Conservation (phyloP, 2,797 vertebrate species). For the Eulemur coronatus region DNA sequence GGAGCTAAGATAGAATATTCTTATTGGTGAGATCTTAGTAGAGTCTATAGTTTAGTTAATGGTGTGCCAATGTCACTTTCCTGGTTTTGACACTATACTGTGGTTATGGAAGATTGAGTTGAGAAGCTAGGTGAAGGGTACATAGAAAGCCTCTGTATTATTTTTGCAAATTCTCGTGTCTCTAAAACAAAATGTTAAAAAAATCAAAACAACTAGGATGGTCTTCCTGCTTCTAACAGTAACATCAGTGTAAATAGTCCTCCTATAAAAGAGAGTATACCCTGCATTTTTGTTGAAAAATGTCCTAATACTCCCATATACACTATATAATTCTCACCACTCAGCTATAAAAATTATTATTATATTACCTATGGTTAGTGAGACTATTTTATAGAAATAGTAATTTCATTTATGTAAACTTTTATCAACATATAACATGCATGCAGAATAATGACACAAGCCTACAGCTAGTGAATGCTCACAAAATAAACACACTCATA, state of each 20-base stretch:
- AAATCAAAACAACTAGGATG: background rate
- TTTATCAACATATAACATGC: background rate
- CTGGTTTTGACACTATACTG: background rate
- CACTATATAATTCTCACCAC: background rate
- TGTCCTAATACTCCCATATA: background rate
- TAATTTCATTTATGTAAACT: background rate
- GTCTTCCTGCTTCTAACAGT: background rate
- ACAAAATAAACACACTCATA: background rate
- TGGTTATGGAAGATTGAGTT: background rate
- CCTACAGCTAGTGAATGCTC: background rate
- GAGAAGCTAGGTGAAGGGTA: background rate
- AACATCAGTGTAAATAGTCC: background rate
- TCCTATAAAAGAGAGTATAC: background rate
- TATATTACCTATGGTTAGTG: background rate
- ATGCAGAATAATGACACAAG: background rate
- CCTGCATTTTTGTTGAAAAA: background rate
- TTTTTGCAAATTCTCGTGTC: slow-evolving; percentile 6
- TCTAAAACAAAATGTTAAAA: slow-evolving; percentile 22
- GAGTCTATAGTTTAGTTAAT: background rate
- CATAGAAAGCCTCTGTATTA: background rate
- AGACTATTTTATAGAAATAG: background rate
- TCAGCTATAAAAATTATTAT: background rate
- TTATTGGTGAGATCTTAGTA: background rate
- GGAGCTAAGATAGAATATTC: background rate
- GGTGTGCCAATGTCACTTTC: background rate